phyloP scores from a whole-genome alignment of 2,888 invertebrate species.

The Pelosia muscerda region DNA sequence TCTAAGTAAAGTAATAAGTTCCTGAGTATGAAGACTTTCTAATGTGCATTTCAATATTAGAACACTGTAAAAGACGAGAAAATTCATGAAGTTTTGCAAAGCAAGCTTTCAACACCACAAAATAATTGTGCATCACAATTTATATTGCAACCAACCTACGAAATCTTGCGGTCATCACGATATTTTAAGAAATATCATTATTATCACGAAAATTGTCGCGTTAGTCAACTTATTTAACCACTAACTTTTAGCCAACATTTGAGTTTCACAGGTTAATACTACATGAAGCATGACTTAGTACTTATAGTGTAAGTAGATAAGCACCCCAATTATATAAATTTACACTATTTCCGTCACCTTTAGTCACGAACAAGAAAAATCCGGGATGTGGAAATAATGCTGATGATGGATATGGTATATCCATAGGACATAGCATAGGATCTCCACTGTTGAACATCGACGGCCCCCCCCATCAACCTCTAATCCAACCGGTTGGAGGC shows the following conservation, averaged over 20 bases:
- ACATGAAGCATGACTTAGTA: neutral
- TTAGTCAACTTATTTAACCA: slow-evolving; percentile 32
- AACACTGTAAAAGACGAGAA: slow-evolving; percentile 12
- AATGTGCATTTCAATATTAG: slow-evolving; percentile 6
- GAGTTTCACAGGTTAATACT: slow-evolving; percentile 7
- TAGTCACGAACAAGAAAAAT: neutral
- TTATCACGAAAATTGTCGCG: slow-evolving; percentile 63
- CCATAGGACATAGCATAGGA: too few species aligned
- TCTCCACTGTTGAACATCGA: too few species aligned
- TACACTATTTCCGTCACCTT: neutral
- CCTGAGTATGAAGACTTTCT: slow-evolving; percentile 1
- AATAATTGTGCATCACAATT: slow-evolving; percentile 60
- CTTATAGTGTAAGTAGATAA: neutral
- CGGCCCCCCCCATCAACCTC: too few species aligned
- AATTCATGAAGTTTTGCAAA: slow-evolving; percentile 46
- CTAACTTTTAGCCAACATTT: slow-evolving; percentile 32
- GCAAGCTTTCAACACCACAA: slow-evolving; percentile 57
- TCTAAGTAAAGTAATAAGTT: neutral
- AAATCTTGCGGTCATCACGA: slow-evolving; percentile 74
- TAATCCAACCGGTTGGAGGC: too few species aligned
- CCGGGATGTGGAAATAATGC: too few species aligned
- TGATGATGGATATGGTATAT: too few species aligned
- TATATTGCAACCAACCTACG: slow-evolving; percentile 67
- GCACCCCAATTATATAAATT: too few species aligned
- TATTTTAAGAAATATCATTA: slow-evolving; percentile 63